Conservation (phyloP, 2,797 vertebrate genomes). For the Podarcis siculus region DNA sequence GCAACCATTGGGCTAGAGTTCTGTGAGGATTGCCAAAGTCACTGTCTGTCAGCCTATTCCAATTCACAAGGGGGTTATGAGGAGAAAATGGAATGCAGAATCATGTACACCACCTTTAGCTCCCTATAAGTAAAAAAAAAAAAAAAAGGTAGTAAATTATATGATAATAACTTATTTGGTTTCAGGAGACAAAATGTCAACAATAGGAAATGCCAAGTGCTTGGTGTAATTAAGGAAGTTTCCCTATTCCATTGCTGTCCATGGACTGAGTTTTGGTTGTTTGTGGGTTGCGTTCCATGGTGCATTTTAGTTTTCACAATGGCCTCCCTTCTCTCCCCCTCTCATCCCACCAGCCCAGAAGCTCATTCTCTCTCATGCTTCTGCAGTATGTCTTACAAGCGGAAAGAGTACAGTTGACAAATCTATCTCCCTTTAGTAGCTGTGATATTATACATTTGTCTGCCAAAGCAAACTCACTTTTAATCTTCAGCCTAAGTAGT, state of each 20-base stretch:
- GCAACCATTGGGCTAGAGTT: no score
- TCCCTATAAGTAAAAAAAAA: neutral
- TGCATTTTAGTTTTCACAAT: neutral
- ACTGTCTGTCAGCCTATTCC: neutral
- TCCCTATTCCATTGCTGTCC: neutral
- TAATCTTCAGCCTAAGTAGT: slow-evolving; percentile 32
- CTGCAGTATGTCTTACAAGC: neutral
- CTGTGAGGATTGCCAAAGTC: no score
- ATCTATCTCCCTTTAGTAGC: neutral
- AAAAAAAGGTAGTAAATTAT: neutral
- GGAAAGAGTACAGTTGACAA: neutral
- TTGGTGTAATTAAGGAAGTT: neutral
- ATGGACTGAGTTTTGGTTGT: no score
- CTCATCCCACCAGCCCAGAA: neutral
- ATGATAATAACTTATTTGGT: no score
- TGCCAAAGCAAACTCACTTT: neutral
- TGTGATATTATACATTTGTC: slow-evolving; percentile 44
- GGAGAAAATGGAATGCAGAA: neutral
- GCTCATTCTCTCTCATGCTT: neutral
- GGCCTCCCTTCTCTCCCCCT: neutral
- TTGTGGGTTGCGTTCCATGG: neutral
- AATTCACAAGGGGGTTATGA: neutral
- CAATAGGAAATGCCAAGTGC: neutral
- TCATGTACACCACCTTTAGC: neutral
- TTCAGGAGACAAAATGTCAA: slow-evolving; percentile 16